Evolutionary conservation across 2,113 vertebrate genomes (phyloP), one percentile per base, ranked within the genome.

Genomic region (Scophthalmus maximus): DNA sequence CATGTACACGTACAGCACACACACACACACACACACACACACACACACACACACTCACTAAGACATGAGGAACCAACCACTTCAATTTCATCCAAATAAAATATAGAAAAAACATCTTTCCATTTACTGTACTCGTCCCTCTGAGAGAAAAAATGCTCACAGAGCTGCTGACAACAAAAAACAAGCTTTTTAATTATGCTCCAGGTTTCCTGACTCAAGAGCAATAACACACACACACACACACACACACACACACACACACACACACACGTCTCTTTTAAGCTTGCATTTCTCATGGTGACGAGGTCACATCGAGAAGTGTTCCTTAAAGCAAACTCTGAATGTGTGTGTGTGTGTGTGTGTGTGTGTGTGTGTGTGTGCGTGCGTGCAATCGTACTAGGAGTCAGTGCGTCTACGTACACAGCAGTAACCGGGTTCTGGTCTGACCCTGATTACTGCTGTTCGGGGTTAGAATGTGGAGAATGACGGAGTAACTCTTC

Each of bases 81-180:
- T 38, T 38, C 12, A 1, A 11, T 57, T 59, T 22, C 49, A 57
- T 23, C 22, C 18, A 3, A 25, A 59, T 46, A 10, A 23, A 44
- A n/a, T 18, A 34, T 0, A 34, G 0, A 64, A 18, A 12, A 23
- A 23, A 15, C 25, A 15, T 44, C 49, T 36, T 36, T 58, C 1
- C 12, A 30, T 65, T 61, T n/a, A n/a, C n/a, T n/a, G 55, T 17
- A 70, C 51, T 64, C 11, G 58, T 23, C 46, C 44, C 58, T 50
- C 55, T 44, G 51, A 65, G 59, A 66, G 26, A 77, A 32, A 12
- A 58, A 27, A 51, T 20, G 8, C 26, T 69, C 65, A 87, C 71
- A 66, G 49, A 81, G 68, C 50, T 83, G 80, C 84, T 81, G 77
- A 85, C 83, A 74, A 85, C 59, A 76, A 59, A 66, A 74, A 75